Evolutionary conservation across 2,113 vertebrate genomes (phyloP).

Genomic region (Scopus umbretta): DNA sequence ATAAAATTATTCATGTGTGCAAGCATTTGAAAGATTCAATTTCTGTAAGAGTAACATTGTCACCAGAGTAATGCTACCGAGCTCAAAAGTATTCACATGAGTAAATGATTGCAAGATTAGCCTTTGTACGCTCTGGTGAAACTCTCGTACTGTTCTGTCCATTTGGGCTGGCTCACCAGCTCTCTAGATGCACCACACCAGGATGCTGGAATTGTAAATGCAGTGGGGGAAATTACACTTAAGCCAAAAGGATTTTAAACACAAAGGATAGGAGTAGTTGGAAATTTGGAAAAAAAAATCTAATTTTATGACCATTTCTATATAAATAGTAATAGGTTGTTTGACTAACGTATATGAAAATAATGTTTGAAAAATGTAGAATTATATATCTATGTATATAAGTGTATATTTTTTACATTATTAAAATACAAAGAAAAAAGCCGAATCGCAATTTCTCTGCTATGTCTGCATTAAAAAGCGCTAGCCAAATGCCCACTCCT

Average conservation of each 20-base stretch:
- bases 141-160: background rate
- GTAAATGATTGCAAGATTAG: background rate
- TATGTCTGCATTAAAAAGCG: background rate
- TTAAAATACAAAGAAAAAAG: background rate
- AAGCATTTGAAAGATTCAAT: background rate
- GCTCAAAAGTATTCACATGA: background rate
- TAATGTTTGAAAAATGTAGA: background rate
- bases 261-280: background rate
- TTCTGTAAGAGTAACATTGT: background rate
- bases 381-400: background rate
- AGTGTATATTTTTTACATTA: background rate
- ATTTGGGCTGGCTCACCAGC: background rate
- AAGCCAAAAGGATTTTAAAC: background rate
- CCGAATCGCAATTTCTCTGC: background rate
- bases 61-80: background rate
- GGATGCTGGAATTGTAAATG: background rate
- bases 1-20: background rate
- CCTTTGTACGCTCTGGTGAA: background rate
- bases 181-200: background rate
- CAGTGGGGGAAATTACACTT: background rate
- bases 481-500: background rate
- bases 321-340: background rate
- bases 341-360: background rate
- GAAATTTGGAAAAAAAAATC: background rate
- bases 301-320: background rate